A percentile compares a stretch with the other conserved stretches of the same genome.
Evolutionary conservation across 2,797 vertebrate species (phyloP).

Genomic region (Anabas testudineus): DNA sequence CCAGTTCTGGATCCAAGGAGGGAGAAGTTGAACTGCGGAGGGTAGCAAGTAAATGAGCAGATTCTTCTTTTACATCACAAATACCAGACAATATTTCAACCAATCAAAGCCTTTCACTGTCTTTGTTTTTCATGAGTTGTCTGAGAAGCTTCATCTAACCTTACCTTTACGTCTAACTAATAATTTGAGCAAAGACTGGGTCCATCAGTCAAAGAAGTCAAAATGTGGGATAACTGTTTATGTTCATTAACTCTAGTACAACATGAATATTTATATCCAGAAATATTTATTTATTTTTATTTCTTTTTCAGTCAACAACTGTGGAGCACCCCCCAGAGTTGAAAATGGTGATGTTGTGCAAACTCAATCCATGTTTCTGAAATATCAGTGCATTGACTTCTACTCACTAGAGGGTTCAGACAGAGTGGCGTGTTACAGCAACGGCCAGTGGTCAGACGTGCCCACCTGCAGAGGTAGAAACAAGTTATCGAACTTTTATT

Average conservation of each 20-base stretch:
- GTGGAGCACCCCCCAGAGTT: constrained; percentile 1
- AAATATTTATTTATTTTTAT: not conserved
- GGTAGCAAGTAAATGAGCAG: constrained; percentile 9
- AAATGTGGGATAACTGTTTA: not conserved
- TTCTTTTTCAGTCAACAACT: constrained; percentile 39
- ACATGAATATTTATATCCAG: not conserved
- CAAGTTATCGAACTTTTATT: not conserved
- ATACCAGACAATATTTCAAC: not conserved
- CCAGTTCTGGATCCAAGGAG: not conserved
- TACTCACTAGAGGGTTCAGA: constrained; percentile 46
- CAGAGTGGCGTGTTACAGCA: constrained; percentile 28
- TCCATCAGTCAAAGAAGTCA: not conserved
- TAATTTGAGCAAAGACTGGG: not conserved
- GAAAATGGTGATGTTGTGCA: not conserved
- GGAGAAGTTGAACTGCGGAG: accelerated
- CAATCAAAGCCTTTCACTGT: not conserved
- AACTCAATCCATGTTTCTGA: accelerated
- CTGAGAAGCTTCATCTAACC: not conserved
- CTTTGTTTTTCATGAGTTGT: no score
- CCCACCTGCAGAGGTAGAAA: constrained; percentile 61
- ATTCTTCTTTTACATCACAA: not conserved
- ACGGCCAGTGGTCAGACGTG: constrained; percentile 30
- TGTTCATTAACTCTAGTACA: not conserved
- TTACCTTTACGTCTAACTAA: no score
- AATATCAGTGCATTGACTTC: not conserved